phyloP scores from a whole-genome alignment of 1,140 invertebrate genomes.

The Pygmarrhopalites habei region DNA sequence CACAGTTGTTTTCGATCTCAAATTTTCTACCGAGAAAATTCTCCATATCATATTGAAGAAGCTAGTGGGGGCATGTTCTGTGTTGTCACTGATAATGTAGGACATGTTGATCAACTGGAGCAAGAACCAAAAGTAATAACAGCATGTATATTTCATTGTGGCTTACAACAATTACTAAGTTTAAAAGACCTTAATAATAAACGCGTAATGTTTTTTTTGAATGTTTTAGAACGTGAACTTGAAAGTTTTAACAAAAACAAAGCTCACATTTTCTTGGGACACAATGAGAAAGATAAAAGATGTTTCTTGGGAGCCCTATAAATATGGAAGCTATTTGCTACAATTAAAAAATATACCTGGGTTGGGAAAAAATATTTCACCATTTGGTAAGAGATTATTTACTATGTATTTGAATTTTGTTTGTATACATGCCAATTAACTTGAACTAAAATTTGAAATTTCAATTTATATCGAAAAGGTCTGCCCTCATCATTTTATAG shows the following conservation, averaged over 20 bases:
- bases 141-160: too few relatives aligned
- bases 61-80: slow-evolving; percentile 52
- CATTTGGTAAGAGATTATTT: slow-evolving; percentile 1
- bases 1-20: slow-evolving; percentile 45
- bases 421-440: background rate
- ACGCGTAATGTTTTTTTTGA: background rate
- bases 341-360: background rate
- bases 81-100: slow-evolving; percentile 50
- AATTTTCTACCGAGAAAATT: slow-evolving; percentile 47
- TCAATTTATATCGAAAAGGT: slow-evolving; percentile 1
- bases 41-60: slow-evolving; percentile 43
- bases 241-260: background rate
- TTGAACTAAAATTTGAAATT: background rate
- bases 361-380: background rate
- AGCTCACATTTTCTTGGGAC: slow-evolving; percentile 26
- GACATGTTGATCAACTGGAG: background rate
- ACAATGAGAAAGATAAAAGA: background rate
- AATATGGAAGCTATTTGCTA: slow-evolving; percentile 15
- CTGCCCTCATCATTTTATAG: slow-evolving; percentile 24
- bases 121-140: slow-evolving; percentile 12
- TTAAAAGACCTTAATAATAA: background rate
- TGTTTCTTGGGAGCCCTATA: slow-evolving; percentile 3
- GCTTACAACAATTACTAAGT: background rate
- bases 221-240: slow-evolving; percentile 6
- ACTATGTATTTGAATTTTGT: background rate